Conservation (phyloP, 2,888 invertebrate species). For the Cephus rjabovi region DNA sequence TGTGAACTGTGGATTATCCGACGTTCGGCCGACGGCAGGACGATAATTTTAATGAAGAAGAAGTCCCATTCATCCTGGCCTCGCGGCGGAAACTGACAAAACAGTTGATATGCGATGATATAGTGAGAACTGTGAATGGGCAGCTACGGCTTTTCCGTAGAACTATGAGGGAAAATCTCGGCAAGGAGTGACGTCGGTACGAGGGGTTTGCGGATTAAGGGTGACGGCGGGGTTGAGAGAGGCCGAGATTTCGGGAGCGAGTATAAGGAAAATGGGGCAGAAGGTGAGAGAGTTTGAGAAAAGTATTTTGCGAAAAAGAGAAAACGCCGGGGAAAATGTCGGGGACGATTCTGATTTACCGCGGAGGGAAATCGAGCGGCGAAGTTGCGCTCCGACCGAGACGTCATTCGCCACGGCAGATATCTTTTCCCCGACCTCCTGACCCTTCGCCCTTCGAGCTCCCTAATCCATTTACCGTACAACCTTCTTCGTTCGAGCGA, state of each 20-base stretch:
- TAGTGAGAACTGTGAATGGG: slow-evolving; percentile 56
- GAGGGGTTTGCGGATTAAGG: background rate
- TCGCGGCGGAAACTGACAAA: slow-evolving; percentile 59
- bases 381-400: slow-evolving; percentile 22
- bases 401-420: slow-evolving; percentile 32
- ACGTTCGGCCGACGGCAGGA: background rate
- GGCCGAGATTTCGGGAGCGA: background rate
- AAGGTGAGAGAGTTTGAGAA: slow-evolving; percentile 33
- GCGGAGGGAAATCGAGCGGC: slow-evolving; percentile 50
- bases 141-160: slow-evolving; percentile 25
- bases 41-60: slow-evolving; percentile 49
- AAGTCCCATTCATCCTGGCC: slow-evolving; percentile 58
- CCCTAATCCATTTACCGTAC: background rate
- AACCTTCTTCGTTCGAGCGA: background rate
- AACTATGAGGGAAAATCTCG: slow-evolving; percentile 32
- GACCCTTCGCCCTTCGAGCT: background rate
- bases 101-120: slow-evolving; percentile 63
- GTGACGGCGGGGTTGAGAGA: background rate
- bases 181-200: slow-evolving; percentile 17
- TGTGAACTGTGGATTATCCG: background rate
- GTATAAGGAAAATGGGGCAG: slow-evolving; percentile 20
- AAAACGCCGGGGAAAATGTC: slow-evolving; percentile 48
- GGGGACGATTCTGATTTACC: slow-evolving; percentile 57
- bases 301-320: slow-evolving; percentile 36
- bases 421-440: slow-evolving; percentile 2